Percentiles rank a stretch among this genome's conserved stretches.
Evolutionary conservation across 2,797 vertebrate species (phyloP).

Genomic region (Scolopax bukidnonensis): DNA sequence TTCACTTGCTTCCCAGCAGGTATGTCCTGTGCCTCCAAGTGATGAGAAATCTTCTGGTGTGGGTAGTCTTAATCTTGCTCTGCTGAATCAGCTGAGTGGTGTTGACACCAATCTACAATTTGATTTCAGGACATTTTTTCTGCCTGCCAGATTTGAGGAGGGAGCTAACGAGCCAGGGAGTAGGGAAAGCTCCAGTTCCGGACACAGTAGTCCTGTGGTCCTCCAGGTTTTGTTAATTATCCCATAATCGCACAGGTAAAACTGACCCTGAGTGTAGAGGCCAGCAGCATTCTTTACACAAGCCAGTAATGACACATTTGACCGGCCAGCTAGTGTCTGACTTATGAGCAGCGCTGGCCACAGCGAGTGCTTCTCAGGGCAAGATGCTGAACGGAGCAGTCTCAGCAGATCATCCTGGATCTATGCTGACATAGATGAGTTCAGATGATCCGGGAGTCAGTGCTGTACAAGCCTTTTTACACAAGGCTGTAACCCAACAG

Average conservation of each 20-base stretch:
- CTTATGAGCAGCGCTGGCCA: not conserved
- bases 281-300: not conserved
- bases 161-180: not conserved
- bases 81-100: accelerated
- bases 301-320: not conserved
- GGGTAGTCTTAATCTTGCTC: not conserved
- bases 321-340: not conserved
- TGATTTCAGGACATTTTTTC: not conserved
- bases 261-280: not conserved
- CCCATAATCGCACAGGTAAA: not conserved
- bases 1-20: not conserved
- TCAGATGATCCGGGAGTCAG: not conserved
- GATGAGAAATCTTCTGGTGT: not conserved
- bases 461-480: not conserved
- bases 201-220: not conserved
- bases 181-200: not conserved
- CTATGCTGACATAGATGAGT: not conserved
- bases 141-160: not conserved
- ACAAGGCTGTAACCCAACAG: not conserved
- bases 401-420: not conserved
- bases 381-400: not conserved
- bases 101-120: not conserved
- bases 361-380: not conserved
- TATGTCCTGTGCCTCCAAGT: not conserved
- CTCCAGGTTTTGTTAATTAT: not conserved